Evolutionary conservation across 2,113 vertebrate genomes (phyloP).

Genomic region (Muntiacus muntjak): DNA sequence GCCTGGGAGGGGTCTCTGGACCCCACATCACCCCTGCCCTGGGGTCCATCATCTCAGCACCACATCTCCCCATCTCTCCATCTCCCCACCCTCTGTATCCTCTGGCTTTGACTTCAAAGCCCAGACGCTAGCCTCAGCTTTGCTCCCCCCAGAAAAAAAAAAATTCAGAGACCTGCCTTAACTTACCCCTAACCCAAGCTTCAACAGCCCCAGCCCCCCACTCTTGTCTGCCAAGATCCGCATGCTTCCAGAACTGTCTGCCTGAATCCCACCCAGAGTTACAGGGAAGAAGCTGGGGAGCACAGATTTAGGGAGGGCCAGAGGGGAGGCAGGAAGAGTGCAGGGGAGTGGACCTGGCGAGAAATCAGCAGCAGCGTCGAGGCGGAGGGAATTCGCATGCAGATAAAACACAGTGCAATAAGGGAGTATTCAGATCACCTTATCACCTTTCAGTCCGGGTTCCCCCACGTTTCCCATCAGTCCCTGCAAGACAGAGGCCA

Average conservation of each 20-base stretch:
- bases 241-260: background rate
- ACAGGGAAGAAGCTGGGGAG: background rate
- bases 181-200: accelerated
- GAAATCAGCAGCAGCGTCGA: background rate
- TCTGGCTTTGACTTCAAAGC: background rate
- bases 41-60: background rate
- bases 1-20: background rate
- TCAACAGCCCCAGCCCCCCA: background rate
- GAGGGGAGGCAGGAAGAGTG: background rate
- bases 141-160: background rate
- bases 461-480: conserved; percentile 97
- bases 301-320: background rate
- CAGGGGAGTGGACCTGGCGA: background rate
- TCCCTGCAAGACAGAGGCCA: conserved; percentile 85
- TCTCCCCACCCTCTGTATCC: background rate
- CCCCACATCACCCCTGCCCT: background rate
- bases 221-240: background rate
- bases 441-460: conserved; percentile 99
- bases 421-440: conserved; percentile 99
- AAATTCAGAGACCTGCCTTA: background rate
- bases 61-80: accelerated
- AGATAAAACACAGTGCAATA: conserved; percentile 92
- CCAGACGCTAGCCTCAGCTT: background rate
- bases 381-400: conserved; percentile 74
- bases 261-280: background rate